Evolutionary conservation across 2,113 vertebrate species (phyloP), one percentile per base, ranked within the genome.

Genomic region (Corydoras maculifer): DNA sequence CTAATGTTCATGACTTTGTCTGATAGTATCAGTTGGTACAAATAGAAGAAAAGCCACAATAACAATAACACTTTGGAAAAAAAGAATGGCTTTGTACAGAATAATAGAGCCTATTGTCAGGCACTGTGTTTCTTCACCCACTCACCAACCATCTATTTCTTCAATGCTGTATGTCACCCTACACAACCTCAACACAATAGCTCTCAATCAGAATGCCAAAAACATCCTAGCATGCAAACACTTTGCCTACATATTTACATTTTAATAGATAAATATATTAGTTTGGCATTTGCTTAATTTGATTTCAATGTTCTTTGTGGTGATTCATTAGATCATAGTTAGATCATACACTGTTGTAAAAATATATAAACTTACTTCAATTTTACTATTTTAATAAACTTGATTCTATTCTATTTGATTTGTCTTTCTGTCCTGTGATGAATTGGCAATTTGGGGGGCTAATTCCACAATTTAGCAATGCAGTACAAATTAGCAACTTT

Each of bases 91-190:
- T 68, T 76, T 72, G 75, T 65, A 43, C 12, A 43, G 29, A 75
- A 75, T 53, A 78, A 78, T 69, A 51, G 65, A 75, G 29, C n/a
- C 73, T 32, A 78, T 75, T 78, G 65, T 78, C 60, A 61, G 0
- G 3, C 10, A 58, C n/a, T 59, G 51, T 31, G 11, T 58, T 51
- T 30, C 25, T 25, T 74, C 71, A 69, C 63, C 76, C 71, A 69
- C 63, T 73, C 71, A 60, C 32, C 57, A 63, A 32, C 14, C 55
- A n/a, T 64, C 49, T 75, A 15, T 0, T 13, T 64, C 76, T 13
- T 64, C 76, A 71, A 63, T 75, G 61, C 58, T 31, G 55, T 12
- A 61, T 11, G n/a, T 69, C 69, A 69, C 66, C 65, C 64, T 69
- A 58, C 55, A 67, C 60, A 78, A 69, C 72, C 13, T 30, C 25